These are phyloP conservation scores for Oasisia sp. DNA, from an alignment of 2,888 invertebrate species.

Conservation along the genomic window DNA sequence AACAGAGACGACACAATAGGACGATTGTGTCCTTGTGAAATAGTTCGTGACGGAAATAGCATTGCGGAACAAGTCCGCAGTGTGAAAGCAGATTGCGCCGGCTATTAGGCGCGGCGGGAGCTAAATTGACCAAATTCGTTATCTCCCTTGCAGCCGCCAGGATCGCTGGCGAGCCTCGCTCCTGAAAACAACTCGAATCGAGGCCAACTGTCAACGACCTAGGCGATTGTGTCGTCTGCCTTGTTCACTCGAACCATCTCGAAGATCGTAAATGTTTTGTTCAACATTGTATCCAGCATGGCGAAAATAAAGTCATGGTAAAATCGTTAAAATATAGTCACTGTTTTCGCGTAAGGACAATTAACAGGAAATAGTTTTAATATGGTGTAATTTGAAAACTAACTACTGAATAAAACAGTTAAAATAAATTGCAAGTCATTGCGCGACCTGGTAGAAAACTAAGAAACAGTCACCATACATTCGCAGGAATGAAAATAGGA, in stretches of 20 bases:
- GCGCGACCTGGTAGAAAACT: no score
- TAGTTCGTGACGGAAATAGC: conserved; percentile 1
- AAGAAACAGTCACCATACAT: no score
- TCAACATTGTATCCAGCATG: not conserved
- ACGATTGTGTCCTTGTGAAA: not conserved
- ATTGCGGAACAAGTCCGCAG: not conserved
- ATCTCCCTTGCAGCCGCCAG: not conserved
- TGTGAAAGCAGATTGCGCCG: not conserved
- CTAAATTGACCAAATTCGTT: not conserved
- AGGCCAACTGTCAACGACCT: not conserved
- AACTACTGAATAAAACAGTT: no score
- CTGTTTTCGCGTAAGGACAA: no score
- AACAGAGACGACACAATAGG: not conserved
- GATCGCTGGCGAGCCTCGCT: not conserved
- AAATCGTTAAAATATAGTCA: no score
- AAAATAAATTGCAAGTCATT: no score
- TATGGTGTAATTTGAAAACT: no score
- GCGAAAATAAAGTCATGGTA: no score
- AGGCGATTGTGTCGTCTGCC: not conserved
- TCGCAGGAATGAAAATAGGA: no score
- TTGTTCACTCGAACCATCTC: not conserved
- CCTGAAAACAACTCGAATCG: not conserved
- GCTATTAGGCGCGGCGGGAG: conserved; percentile 9
- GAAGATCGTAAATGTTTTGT: not conserved
- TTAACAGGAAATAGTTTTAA: no score